phyloP scores from a whole-genome alignment of 2,113 vertebrate genomes.

The Nerophis lumbriciformis region DNA sequence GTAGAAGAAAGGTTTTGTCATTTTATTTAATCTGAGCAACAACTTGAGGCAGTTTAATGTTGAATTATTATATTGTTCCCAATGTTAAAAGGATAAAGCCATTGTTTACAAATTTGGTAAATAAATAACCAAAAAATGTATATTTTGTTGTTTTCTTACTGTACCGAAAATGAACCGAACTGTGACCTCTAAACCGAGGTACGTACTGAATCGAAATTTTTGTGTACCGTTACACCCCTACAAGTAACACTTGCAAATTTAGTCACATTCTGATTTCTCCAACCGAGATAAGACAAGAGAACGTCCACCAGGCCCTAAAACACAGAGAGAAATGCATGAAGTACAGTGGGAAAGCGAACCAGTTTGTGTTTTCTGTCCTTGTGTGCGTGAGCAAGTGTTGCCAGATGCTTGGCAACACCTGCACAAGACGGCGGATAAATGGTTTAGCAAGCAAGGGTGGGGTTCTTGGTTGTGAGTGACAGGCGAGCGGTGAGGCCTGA shows the following conservation, averaged over 20 bases:
- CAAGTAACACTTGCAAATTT: constrained; percentile 1
- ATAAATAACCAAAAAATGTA: too few relatives aligned
- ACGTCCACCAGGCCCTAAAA: constrained; percentile 25
- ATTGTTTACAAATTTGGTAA: too few relatives aligned
- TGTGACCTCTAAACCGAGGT: too few relatives aligned
- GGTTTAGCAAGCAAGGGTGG: constrained; percentile 36
- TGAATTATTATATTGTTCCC: too few relatives aligned
- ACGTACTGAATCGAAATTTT: too few relatives aligned
- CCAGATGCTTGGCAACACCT: constrained; percentile 58
- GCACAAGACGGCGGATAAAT: constrained; percentile 41
- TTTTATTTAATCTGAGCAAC: too few relatives aligned
- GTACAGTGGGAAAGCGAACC: constrained; percentile 12
- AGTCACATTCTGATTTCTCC: background rate
- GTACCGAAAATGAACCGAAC: too few relatives aligned
- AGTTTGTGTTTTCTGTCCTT: constrained; percentile 6
- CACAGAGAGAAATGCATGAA: constrained; percentile 20
- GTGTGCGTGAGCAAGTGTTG: constrained; percentile 19
- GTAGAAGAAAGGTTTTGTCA: too few relatives aligned
- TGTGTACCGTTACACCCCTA: too few relatives aligned
- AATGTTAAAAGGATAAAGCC: too few relatives aligned
- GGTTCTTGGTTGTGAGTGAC: constrained; percentile 55
- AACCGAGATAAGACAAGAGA: constrained; percentile 8
- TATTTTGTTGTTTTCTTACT: too few relatives aligned
- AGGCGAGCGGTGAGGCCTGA: constrained; percentile 65
- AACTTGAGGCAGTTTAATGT: too few relatives aligned